Conservation (phyloP, 2,113 vertebrate species). For the Myrmophylax atrothorax region DNA sequence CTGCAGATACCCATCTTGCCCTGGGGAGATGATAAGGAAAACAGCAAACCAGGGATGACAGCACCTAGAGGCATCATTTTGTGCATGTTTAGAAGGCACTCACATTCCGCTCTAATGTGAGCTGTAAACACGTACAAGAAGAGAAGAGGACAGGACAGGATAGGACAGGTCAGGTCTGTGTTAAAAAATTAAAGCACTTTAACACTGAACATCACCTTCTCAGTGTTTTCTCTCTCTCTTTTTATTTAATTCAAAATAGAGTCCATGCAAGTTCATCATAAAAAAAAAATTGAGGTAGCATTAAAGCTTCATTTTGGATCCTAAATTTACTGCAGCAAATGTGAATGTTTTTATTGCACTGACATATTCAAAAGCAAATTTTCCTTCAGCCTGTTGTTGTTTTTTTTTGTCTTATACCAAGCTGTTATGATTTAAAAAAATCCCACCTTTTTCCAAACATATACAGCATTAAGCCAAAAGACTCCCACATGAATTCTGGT, state of each 20-base stretch:
- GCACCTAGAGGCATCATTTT: neutral
- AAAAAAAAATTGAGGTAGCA: neutral
- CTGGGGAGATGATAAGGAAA: neutral
- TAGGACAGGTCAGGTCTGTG: neutral
- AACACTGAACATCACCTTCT: neutral
- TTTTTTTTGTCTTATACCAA: neutral
- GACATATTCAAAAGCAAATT: neutral
- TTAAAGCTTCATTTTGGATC: neutral
- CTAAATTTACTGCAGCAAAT: constrained; percentile 20
- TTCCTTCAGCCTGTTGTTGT: neutral
- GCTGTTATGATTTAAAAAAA: constrained; percentile 13
- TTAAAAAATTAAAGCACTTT: neutral
- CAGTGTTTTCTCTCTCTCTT: neutral
- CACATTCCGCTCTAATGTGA: neutral
- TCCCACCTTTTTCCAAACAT: neutral
- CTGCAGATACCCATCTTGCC: constrained; percentile 20
- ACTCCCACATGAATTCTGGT: neutral
- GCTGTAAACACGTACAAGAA: neutral
- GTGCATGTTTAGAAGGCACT: neutral
- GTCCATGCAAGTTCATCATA: neutral
- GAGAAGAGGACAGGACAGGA: neutral
- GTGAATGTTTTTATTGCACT: neutral
- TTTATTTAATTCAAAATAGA: neutral
- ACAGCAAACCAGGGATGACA: constrained; percentile 1
- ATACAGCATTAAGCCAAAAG: neutral